A percentile compares a stretch with the other conserved stretches of the same genome.
Conservation (phyloP, 2,888 invertebrate genomes). For the Drosophila basisetae region DNA sequence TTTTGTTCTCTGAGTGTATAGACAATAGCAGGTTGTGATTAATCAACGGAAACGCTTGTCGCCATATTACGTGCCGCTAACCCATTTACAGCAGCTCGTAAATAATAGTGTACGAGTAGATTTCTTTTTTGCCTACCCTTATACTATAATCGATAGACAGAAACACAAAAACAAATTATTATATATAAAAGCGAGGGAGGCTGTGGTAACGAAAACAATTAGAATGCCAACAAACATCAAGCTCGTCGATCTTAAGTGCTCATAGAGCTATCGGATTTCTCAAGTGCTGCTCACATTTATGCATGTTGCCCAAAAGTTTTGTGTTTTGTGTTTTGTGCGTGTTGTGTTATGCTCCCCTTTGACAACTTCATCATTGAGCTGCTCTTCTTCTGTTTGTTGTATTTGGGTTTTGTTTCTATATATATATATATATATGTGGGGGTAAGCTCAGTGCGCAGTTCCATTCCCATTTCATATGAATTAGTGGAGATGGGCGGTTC, state of each 20-base stretch:
- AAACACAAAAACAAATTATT: constrained; percentile 1
- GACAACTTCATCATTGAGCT: constrained; percentile 40
- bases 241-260: constrained; percentile 75
- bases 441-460: constrained; percentile 56
- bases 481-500: constrained; percentile 59
- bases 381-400: neutral
- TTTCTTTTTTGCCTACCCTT: constrained; percentile 38
- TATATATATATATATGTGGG: constrained; percentile 7
- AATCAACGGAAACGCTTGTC: constrained; percentile 75
- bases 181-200: constrained; percentile 42
- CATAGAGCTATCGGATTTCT: constrained; percentile 76
- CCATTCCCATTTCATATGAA: constrained; percentile 47
- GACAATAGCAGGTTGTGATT: constrained; percentile 55
- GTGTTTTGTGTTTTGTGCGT: constrained; percentile 2
- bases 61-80: constrained; percentile 75
- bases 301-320: constrained; percentile 48
- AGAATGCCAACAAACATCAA: constrained; percentile 60
- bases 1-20: neutral
- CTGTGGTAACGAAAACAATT: constrained; percentile 48
- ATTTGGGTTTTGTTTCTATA: neutral
- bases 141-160: constrained; percentile 29
- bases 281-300: constrained; percentile 44
- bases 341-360: constrained; percentile 54
- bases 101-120: constrained; percentile 40
- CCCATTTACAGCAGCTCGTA: constrained; percentile 77